Conservation (phyloP, 2,113 vertebrate genomes). For the Hyperoodon ampullatus region DNA sequence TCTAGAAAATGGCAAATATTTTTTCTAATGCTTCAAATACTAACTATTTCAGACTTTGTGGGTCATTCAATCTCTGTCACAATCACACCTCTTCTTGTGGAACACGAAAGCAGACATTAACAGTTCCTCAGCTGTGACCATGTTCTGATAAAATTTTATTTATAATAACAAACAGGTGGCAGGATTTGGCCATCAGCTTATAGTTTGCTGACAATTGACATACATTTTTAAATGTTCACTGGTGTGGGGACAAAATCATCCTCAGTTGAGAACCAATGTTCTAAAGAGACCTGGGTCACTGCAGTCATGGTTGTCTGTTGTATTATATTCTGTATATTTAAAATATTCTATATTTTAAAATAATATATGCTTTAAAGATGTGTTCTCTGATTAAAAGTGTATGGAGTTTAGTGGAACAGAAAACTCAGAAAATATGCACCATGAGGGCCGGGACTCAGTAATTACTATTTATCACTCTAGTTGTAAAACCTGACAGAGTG, state of each 20-base stretch:
- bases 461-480: neutral
- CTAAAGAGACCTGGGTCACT: neutral
- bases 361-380: neutral
- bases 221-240: accelerated
- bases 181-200: neutral
- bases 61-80: neutral
- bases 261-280: neutral
- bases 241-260: neutral
- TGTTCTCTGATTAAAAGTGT: neutral
- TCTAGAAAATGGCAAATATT: neutral
- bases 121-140: neutral
- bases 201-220: neutral
- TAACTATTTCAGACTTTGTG: neutral
- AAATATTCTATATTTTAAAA: neutral
- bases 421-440: neutral
- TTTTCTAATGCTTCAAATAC: neutral
- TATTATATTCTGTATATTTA: neutral
- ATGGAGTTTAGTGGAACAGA: neutral
- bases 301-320: accelerated
- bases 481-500: neutral
- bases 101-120: neutral
- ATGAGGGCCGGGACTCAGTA: neutral
- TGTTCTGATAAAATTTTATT: neutral
- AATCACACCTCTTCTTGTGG: neutral
- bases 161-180: neutral